Percentiles rank a stretch among this genome's conserved stretches.
Evolutionary conservation across 1,140 invertebrate genomes (phyloP).

Genomic region (Hycleus phaleratus): DNA sequence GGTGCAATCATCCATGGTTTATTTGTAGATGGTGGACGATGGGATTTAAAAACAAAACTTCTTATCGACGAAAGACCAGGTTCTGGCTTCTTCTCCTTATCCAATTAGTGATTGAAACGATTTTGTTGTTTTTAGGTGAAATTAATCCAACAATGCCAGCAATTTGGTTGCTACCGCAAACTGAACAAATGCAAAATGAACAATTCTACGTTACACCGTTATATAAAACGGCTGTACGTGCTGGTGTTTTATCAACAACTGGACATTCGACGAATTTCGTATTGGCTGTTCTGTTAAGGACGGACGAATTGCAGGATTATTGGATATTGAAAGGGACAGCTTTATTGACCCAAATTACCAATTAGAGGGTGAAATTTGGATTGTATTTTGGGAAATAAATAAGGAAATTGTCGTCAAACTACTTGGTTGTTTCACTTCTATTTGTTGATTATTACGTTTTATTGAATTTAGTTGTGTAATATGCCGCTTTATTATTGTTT

Average conservation of each 20-base stretch:
- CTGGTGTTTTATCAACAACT: constrained; percentile 76
- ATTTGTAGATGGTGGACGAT: constrained; percentile 78
- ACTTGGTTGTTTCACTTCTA: no score
- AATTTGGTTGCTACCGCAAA: constrained; percentile 63
- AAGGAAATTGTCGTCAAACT: no score
- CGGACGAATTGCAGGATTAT: constrained; percentile 54
- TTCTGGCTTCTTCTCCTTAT: constrained; percentile 23
- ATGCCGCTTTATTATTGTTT: no score
- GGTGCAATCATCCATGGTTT: constrained; percentile 78
- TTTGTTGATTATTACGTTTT: no score
- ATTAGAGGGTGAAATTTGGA: constrained; percentile 38
- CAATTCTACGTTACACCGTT: constrained; percentile 66
- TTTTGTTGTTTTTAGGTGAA: constrained; percentile 47
- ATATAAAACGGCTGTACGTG: constrained; percentile 79
- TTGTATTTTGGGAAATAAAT: no score
- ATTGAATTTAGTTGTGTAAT: no score
- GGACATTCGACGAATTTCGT: constrained; percentile 88
- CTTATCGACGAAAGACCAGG: constrained; percentile 66
- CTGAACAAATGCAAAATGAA: constrained; percentile 51
- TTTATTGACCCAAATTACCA: constrained; percentile 66
- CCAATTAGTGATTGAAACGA: neutral
- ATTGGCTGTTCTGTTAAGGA: constrained; percentile 64
- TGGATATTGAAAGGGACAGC: constrained; percentile 85
- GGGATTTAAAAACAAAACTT: constrained; percentile 57
- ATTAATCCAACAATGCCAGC: constrained; percentile 70